Base-by-base conservation (phyloP, 2,797 vertebrate genomes). In the Mus caroli region DNA sequence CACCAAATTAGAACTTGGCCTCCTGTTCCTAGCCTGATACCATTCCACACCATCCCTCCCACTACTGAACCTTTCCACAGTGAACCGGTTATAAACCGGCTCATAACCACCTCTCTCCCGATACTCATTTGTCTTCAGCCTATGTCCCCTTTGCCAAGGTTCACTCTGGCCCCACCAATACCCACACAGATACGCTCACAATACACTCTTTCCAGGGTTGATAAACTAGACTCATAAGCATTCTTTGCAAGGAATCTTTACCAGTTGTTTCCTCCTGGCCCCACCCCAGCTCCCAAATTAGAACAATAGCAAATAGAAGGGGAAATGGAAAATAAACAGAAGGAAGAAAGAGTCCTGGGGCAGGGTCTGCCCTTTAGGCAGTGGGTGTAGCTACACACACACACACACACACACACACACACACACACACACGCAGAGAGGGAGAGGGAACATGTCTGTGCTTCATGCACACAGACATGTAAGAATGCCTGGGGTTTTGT, bases 271-370 rank as follows among this genome's bases (percentile, higher is more conserved):
- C 86, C 96, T 95, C 83, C 96, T 96, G 95, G 90, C 90, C 86
- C 75, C 73, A 15, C 76, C 82, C 94, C 83, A 69, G 79, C 82
- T 92, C 92, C 96, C 89, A 52, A 50, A 1, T 75, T 79, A 95
- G 92, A 97, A 97, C 95, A 97, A 97, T 92, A 90, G 95, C 93
- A 84, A 97, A 90, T 54, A 94, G 62, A 92, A 64, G 43, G 88
- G 95, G 92, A 96, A 97, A 50, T 88, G 95, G 92, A 96, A 97
- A 97, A 96, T 96, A 97, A 98, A 97, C 97, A 97, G 75, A 54
- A 93, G 37, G 56, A 73, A 94, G 82, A 92, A 75, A 75, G 46
- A 31, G 43, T 50, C 52, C 73, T 54, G n/a, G 76, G 69, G 60
- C 28, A 24, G 80, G 56, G 56, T 28, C 79, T 86, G 93, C 90